phyloP scores from a whole-genome alignment of 2,797 vertebrate species.

The Gouania willdenowi region DNA sequence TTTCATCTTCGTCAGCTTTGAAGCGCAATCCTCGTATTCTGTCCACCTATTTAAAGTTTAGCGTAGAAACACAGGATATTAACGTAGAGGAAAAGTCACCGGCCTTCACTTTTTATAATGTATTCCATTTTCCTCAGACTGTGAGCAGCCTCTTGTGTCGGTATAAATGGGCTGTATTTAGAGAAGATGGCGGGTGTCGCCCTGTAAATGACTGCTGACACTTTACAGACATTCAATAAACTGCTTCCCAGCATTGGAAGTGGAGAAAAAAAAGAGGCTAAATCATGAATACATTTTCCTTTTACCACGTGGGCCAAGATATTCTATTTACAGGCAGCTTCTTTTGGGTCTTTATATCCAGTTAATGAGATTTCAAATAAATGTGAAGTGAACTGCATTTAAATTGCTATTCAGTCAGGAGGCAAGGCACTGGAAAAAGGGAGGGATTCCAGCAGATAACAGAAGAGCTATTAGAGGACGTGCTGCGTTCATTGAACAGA shows the following conservation, averaged over 20 bases:
- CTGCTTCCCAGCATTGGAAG: slow-evolving; percentile 31
- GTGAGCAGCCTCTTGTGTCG: slow-evolving; percentile 43
- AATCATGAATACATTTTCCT: slow-evolving; percentile 68
- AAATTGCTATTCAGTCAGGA: slow-evolving; percentile 70
- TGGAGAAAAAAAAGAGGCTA: slow-evolving; percentile 43
- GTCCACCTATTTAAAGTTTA: no score
- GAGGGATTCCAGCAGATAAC: slow-evolving; percentile 59
- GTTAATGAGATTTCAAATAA: slow-evolving; percentile 77
- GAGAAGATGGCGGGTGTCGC: slow-evolving; percentile 46
- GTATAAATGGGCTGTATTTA: slow-evolving; percentile 47
- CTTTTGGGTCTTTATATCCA: slow-evolving; percentile 64
- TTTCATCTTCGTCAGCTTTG: no score
- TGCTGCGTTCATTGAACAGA: slow-evolving; percentile 35
- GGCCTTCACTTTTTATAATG: slow-evolving; percentile 23
- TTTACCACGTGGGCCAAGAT: slow-evolving; percentile 55
- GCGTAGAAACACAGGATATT: no score
- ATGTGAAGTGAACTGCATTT: slow-evolving; percentile 72
- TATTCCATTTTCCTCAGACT: slow-evolving; percentile 22
- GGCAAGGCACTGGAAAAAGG: slow-evolving; percentile 44
- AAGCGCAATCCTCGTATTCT: no score
- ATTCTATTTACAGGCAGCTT: slow-evolving; percentile 74
- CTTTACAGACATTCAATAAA: slow-evolving; percentile 48
- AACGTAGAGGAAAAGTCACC: slow-evolving; percentile 18
- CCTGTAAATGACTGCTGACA: slow-evolving; percentile 56
- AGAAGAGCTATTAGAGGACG: slow-evolving; percentile 59